These are phyloP conservation scores for Agrenia bidenticulata DNA, from an alignment of 2,888 invertebrate genomes.

Conservation along the genomic window DNA sequence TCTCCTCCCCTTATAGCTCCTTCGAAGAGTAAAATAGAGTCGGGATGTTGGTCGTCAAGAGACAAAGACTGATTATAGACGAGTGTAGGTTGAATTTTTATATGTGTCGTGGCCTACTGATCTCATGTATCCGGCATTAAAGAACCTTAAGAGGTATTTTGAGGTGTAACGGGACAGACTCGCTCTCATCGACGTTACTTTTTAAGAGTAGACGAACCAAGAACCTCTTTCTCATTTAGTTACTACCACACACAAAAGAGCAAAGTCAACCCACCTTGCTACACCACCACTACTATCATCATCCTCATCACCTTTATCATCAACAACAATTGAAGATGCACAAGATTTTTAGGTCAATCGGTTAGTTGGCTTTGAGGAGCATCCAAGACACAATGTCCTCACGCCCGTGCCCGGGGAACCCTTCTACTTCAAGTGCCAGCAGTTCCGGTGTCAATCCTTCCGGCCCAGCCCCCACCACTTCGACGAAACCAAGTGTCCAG, in stretches of 20 bases:
- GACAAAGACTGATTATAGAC: not conserved
- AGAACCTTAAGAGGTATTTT: conserved; percentile 32
- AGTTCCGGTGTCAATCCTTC: conserved; percentile 34
- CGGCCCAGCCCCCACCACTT: conserved; percentile 26
- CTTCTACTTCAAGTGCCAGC: conserved; percentile 35
- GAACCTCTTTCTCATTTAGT: conserved; percentile 1
- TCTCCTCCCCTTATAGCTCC: too few species aligned
- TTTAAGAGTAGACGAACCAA: too few species aligned
- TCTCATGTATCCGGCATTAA: conserved; percentile 38
- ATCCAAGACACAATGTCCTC: conserved; percentile 52
- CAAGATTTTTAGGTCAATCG: conserved; percentile 51
- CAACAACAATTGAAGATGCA: conserved; percentile 13
- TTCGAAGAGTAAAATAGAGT: too few species aligned
- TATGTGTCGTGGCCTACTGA: conserved; percentile 49
- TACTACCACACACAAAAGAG: not conserved
- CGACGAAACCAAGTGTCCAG: conserved; percentile 49
- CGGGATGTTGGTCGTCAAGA: too few species aligned
- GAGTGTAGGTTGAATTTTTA: conserved; percentile 5
- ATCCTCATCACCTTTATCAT: not conserved
- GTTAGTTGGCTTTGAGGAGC: conserved; percentile 53
- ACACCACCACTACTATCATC: not conserved
- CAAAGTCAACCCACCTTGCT: too few species aligned
- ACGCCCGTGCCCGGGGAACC: conserved; percentile 49
- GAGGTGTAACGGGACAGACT: conserved; percentile 50
- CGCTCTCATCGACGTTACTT: conserved; percentile 42